These are phyloP conservation scores for Heliconius eleuchia DNA, from an alignment of 1,140 invertebrate genomes.

Conservation along the genomic window DNA sequence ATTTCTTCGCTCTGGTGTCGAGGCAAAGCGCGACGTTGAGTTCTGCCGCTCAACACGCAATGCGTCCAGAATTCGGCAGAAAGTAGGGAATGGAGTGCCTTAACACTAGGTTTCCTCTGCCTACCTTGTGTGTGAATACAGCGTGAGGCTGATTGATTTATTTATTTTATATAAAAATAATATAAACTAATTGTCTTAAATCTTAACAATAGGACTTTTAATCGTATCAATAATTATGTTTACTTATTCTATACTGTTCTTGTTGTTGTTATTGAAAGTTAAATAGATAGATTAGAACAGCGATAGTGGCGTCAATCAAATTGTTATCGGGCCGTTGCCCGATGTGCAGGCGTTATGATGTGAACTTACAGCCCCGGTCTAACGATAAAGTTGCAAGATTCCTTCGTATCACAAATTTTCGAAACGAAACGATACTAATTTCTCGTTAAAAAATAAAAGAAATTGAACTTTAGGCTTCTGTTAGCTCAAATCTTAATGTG, in stretches of 20 bases:
- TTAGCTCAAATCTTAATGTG: not conserved
- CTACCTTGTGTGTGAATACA: too few relatives aligned
- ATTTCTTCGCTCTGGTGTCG: too few relatives aligned
- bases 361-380: slow-evolving; percentile 11
- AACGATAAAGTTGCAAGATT: not conserved
- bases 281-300: slow-evolving; percentile 5
- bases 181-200: not conserved
- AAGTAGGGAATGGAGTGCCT: too few relatives aligned
- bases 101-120: too few relatives aligned
- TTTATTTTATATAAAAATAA: not conserved
- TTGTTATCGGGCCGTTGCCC: slow-evolving; percentile 33
- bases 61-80: too few relatives aligned
- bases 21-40: too few relatives aligned
- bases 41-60: too few relatives aligned
- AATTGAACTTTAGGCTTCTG: not conserved
- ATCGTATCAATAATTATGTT: not conserved
- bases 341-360: slow-evolving; percentile 18
- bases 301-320: slow-evolving; percentile 24
- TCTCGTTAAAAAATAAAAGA: not conserved
- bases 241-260: not conserved
- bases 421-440: not conserved
- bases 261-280: not conserved
- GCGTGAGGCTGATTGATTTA: too few relatives aligned
- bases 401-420: not conserved
- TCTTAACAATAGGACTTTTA: not conserved